Base-by-base conservation (phyloP, 2,797 vertebrate genomes). In the Acipenser oxyrinchus region DNA sequence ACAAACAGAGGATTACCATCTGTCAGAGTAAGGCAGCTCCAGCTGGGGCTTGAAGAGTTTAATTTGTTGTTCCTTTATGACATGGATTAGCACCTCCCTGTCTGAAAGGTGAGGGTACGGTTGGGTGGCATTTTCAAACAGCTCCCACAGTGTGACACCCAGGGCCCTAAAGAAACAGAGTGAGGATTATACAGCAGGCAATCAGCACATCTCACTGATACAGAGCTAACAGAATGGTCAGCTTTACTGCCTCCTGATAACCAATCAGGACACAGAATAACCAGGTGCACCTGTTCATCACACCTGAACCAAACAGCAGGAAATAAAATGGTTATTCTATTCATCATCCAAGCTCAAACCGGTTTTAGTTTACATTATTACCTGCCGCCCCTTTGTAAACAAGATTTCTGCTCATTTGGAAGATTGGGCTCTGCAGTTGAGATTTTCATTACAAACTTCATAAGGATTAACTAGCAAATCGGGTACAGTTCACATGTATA, bases 141-240 rank as follows among this genome's bases (percentile, higher is more conserved):
- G 87, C 73, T 92, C 90, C 97, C 97, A 99, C 15, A 99, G 70
- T 0, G 95, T 96, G 66, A 99, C 93, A 15, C 95, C 97, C 79
- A 99, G 79, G 1, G 96, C 90, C 97, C 97, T 99, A 13, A 67
- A 76, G 64, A 76, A 71, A 76, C 59, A 65, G 70, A 67, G 9
- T 66, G 62, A 69, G 77, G 66, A 68, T 60, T 69, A 63, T 60
- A 74, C 3, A 66, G 23, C 7, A 50, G 48, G 11, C 18, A 48
- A 8, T 67, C 49, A 48, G 51, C 49, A 23, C 50, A 48, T 68
- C 57, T 62, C 11, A 60, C 63, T 64, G 48, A 72, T 6, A 6
- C 5, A 49, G 8, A 10, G 59, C 63, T 69, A 6, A 65, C 12
- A 66, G 63, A 62, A 6, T 50, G 8, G 64, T 63, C 37, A 37